A percentile compares a stretch with the other conserved stretches of the same genome.
phyloP scores from a whole-genome alignment of 2,888 invertebrate species.

The Tridacna gigas region DNA sequence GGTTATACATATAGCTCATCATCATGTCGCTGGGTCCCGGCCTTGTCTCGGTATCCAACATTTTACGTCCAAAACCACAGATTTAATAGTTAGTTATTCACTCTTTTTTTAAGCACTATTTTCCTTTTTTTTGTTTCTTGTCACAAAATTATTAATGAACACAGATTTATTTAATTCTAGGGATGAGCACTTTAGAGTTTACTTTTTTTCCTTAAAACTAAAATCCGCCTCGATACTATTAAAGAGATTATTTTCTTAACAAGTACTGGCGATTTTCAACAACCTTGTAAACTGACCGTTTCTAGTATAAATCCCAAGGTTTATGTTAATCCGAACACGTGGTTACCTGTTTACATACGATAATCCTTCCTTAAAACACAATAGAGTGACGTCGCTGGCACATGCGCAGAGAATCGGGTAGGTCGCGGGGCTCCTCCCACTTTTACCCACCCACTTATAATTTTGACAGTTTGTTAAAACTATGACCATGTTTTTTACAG shows the following conservation, averaged over 20 bases:
- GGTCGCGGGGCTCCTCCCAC: slow-evolving; percentile 48
- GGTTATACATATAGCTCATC: slow-evolving; percentile 64
- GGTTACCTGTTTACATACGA: slow-evolving; percentile 66
- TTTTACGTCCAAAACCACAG: slow-evolving; percentile 8
- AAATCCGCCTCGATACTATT: slow-evolving; percentile 3
- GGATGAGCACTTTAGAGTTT: background rate
- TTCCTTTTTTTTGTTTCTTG: background rate
- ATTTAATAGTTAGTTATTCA: background rate
- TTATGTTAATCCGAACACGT: slow-evolving; percentile 67
- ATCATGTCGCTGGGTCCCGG: slow-evolving; percentile 49
- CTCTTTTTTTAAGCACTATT: background rate
- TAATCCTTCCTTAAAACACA: slow-evolving; percentile 59
- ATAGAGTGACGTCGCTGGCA: slow-evolving; percentile 25
- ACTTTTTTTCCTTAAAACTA: background rate
- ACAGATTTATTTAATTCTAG: no score
- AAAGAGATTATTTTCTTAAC: slow-evolving; percentile 25
- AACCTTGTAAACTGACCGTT: slow-evolving; percentile 53
- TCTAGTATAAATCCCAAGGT: slow-evolving; percentile 59
- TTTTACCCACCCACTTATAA: slow-evolving; percentile 10
- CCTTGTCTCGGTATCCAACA: slow-evolving; percentile 62
- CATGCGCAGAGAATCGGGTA: slow-evolving; percentile 63
- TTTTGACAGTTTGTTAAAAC: slow-evolving; percentile 18
- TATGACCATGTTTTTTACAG: slow-evolving; percentile 9
- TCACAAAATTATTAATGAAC: no score
- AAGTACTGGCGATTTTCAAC: slow-evolving; percentile 27